A percentile compares a stretch with the other conserved stretches of the same genome.
phyloP scores from a whole-genome alignment of 2,113 vertebrate genomes.

The Tragelaphus imberbis region DNA sequence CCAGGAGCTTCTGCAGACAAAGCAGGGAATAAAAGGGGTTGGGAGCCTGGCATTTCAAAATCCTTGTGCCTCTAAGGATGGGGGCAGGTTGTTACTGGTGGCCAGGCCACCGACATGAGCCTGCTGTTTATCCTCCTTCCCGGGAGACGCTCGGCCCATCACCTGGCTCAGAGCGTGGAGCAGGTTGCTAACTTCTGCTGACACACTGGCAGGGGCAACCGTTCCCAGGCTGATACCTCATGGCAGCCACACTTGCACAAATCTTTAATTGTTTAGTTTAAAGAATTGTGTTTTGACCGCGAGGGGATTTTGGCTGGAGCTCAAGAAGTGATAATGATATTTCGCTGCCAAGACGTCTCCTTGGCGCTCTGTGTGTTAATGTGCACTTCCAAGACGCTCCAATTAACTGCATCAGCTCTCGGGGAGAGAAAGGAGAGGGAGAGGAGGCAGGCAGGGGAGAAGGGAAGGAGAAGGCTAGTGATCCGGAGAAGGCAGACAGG shows the following conservation, averaged over 20 bases:
- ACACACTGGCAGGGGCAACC: conserved; percentile 65
- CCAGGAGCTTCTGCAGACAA: not conserved
- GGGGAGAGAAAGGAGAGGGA: conserved; percentile 50
- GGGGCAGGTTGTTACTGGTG: not conserved
- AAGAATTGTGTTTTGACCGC: conserved; percentile 90
- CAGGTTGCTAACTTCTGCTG: conserved; percentile 71
- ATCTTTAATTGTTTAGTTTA: conserved; percentile 89
- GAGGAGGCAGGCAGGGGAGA: conserved; percentile 46
- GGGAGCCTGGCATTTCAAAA: not conserved
- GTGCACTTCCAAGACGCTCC: conserved; percentile 84
- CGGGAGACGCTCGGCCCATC: not conserved
- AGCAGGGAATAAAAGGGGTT: not conserved
- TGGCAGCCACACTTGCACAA: conserved; percentile 84
- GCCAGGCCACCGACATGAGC: not conserved
- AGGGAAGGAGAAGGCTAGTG: conserved; percentile 7
- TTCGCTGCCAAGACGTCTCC: conserved; percentile 86
- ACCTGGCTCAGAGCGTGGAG: conserved; percentile 62
- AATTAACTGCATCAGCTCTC: conserved; percentile 86
- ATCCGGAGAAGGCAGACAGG: conserved; percentile 43
- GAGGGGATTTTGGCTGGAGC: conserved; percentile 87
- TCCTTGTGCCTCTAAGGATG: not conserved
- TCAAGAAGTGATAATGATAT: conserved; percentile 91
- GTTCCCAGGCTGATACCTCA: conserved; percentile 77
- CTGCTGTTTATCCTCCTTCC: not conserved
- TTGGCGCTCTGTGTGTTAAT: conserved; percentile 83